Evolutionary conservation across 2,888 invertebrate genomes (phyloP), one percentile per base, ranked within the genome.

Genomic region (Xestia xanthographa): DNA sequence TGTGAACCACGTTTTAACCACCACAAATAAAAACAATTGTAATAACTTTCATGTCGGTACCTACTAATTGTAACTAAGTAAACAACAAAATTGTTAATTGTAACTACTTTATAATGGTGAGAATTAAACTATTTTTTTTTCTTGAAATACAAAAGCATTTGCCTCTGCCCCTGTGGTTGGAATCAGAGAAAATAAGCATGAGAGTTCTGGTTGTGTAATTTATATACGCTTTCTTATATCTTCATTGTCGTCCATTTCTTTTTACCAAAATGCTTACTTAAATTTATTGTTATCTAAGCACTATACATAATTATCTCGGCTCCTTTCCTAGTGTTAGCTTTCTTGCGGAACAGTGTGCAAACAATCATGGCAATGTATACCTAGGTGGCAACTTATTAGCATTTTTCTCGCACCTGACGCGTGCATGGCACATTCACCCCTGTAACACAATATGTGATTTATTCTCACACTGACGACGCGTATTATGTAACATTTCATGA

Each of bases 401-500:
- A 69, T 75, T 84, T 84, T 81, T 82, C 67, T 84, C 75, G 75
- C 48, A 45, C 60, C 66, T 79, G 66, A 58, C 73, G 56, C 66
- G 41, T 45, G 58, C 71, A 78, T 45, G 41, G 83, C 60, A 38
- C 83, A 75, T 82, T 82, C 76, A 73, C 72, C 50, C 70, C 45
- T 66, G 70, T 75, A 85, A 80, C 58, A 78, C 75, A 75, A 86
- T 76, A 82, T 72, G 58, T 72, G 75, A 84, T 82, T 77, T 71
- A 77, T 86, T 82, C 84, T 72, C 88, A 82, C 84, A 87, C 43
- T n/a, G 65, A 20, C 45, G 45, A 62, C 38, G 26, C 41, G 56
- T 80, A 82, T 87, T 87, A 65, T 86, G 50, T 80, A 76, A 79
- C 72, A 63, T 72, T 77, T 72, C n/a, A 69, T 67, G 63, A 79